Evolutionary conservation across 2,797 vertebrate species (phyloP).

Genomic region (Cichlasoma orientale): DNA sequence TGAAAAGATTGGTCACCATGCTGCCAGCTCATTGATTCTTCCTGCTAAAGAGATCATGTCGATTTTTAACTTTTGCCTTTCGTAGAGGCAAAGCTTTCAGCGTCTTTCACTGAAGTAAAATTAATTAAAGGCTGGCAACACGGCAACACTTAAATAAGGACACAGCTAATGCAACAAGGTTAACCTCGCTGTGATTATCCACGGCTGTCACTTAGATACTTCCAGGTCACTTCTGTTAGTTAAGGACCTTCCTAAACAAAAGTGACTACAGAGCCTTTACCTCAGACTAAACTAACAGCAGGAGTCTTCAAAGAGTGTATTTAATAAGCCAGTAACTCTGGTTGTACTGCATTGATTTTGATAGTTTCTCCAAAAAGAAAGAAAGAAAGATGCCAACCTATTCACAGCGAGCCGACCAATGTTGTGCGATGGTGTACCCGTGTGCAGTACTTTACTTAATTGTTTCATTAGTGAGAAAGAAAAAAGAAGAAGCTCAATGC

Average conservation of each 20-base stretch:
- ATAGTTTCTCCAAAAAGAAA: no score
- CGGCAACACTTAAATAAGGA: neutral
- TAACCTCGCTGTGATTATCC: neutral
- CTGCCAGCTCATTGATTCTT: neutral
- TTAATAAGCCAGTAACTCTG: neutral
- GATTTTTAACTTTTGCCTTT: neutral
- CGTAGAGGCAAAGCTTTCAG: fast-evolving
- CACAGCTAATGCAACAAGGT: neutral
- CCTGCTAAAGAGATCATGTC: neutral
- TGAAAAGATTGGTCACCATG: no score
- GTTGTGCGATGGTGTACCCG: no score
- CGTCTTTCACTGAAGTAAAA: neutral
- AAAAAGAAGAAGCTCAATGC: neutral
- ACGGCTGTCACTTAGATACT: neutral
- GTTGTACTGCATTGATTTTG: neutral
- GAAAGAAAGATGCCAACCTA: neutral
- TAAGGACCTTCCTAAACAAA: neutral
- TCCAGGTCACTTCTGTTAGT: neutral
- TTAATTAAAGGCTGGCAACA: neutral
- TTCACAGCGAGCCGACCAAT: neutral
- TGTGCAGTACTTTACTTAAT: no score
- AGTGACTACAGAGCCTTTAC: neutral
- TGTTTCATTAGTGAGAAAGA: neutral
- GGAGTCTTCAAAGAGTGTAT: neutral
- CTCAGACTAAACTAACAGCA: neutral